A percentile compares a stretch with the other conserved stretches of the same genome.
phyloP scores from a whole-genome alignment of 2,113 vertebrate species.

The Azemiops feae region DNA sequence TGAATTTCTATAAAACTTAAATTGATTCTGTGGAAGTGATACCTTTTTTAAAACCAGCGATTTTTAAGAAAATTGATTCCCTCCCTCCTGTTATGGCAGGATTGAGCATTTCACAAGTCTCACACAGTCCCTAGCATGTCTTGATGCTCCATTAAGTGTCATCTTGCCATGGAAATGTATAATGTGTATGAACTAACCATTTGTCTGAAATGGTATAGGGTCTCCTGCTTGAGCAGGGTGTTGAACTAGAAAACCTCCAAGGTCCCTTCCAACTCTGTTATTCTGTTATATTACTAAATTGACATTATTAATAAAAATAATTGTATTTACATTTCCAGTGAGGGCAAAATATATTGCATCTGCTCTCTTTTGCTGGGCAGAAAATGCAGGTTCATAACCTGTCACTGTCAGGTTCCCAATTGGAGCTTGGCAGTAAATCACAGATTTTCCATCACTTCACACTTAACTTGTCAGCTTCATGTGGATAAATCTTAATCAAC shows the following conservation, averaged over 20 bases:
- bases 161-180: neutral
- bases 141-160: neutral
- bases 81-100: neutral
- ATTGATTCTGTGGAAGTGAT: neutral
- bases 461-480: neutral
- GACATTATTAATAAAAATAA: neutral
- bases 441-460: neutral
- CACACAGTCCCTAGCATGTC: neutral
- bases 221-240: neutral
- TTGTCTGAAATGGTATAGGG: neutral
- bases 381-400: neutral
- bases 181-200: neutral
- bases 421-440: neutral
- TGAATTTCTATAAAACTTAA: neutral
- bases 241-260: neutral
- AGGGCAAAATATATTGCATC: neutral
- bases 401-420: neutral
- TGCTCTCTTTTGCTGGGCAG: neutral
- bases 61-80: neutral
- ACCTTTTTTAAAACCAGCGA: neutral
- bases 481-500: neutral
- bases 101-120: neutral
- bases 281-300: neutral
- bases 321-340: neutral
- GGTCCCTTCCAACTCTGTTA: neutral